Evolutionary conservation across 2,888 invertebrate genomes (phyloP).

Genomic region (Slavum lentiscoides): DNA sequence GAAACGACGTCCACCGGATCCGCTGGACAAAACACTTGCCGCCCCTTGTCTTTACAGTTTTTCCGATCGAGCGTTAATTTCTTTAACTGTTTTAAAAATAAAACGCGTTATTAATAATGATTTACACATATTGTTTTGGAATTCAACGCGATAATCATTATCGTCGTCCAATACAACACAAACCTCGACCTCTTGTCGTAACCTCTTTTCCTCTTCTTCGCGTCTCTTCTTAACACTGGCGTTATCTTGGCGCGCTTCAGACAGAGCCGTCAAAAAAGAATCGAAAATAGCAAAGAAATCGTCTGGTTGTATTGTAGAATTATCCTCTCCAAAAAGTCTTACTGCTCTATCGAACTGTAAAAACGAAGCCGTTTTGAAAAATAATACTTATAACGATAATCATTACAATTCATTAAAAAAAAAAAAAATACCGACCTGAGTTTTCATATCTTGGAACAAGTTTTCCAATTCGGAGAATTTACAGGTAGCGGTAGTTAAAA

Average conservation of each 20-base stretch:
- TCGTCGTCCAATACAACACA: not conserved
- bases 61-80: conserved; percentile 86
- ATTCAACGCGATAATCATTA: not conserved
- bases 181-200: conserved; percentile 84
- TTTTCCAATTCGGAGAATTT: conserved; percentile 91
- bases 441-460: conserved; percentile 92
- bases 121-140: not conserved
- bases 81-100: conserved; percentile 66
- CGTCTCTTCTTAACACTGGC: conserved; percentile 79
- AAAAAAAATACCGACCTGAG: conserved; percentile 64
- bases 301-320: conserved; percentile 81
- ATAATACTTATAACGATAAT: conserved; percentile 3
- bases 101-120: conserved; percentile 11
- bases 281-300: conserved; percentile 93
- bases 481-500: conserved; percentile 89
- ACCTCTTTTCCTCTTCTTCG: conserved; percentile 87
- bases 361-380: not conserved
- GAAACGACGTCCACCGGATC: conserved; percentile 14
- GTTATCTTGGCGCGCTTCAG: conserved; percentile 85
- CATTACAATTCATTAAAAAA: not conserved
- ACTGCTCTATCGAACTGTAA: conserved; percentile 81
- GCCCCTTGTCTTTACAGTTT: conserved; percentile 74
- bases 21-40: conserved; percentile 52
- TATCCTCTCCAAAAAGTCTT: conserved; percentile 87
- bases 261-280: conserved; percentile 78